Base-by-base conservation (phyloP, 2,888 invertebrate species). In the Agrotis ipsilon region DNA sequence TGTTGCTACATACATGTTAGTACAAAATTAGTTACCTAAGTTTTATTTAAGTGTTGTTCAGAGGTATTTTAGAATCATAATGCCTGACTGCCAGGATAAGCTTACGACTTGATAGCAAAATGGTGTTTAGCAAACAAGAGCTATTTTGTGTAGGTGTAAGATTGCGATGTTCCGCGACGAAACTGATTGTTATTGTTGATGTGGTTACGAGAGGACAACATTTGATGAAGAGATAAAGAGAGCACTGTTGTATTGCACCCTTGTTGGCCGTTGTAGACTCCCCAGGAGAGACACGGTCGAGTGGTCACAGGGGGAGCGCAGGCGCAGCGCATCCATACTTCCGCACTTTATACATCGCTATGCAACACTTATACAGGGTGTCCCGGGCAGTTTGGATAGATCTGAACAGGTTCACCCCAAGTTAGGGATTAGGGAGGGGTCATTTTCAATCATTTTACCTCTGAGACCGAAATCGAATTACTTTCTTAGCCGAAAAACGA, bases 31-130 rank as follows among this genome's bases (percentile, higher is more conserved):
- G 39, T 39, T 39, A 39, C 6, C 32, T 18, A n/a, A 51, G 24
- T 39, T 32, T 24, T 19, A 24, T 18, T 13, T 6, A 32, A 59
- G 18, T 59, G 24, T 39, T 46, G 14, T 61, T 18, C 58, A 43
- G 11, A 59, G 13, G 39, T 45, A 58, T 19, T 54, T 3, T 18
- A 45, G 48, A 27, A 59, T 48, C 13, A 27, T 45, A 64, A 64
- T 64, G 43, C 6, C n/a, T 45, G 58, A 51, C 16, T 45, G 45
- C 16, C 14, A 16, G 45, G 14, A 45, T 5, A 14, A 60, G 59
- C 69, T 66, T 48, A 75, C 59, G 55, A 45, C 66, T 18, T 71
- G 68, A 77, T 71, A 77, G 71, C 11, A 81, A 67, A 81, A 81
- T 77, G 49, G 57, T 52, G 60, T 62, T 65, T 77, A 77, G 64